Percentiles rank a stretch among this genome's conserved stretches.
phyloP scores from a whole-genome alignment of 1,140 invertebrate species.

The Aethina tumida region DNA sequence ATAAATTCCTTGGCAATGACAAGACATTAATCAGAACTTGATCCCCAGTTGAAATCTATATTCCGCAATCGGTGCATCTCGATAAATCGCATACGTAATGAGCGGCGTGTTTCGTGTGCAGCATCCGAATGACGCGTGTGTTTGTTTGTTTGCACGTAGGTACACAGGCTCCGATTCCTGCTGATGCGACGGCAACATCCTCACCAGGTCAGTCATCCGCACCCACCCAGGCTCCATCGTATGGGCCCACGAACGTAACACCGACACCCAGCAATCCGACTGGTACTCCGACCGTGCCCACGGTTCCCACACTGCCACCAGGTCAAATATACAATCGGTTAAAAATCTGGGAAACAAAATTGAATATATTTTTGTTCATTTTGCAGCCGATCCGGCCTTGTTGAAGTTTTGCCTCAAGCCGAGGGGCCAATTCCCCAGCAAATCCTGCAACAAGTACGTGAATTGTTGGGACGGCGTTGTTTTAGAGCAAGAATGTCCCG shows the following conservation, averaged over 20 bases:
- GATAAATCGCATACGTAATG: too few relatives aligned
- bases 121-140: too few relatives aligned
- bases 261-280: too few relatives aligned
- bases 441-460: constrained; percentile 50
- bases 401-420: constrained; percentile 26
- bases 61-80: too few relatives aligned
- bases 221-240: not conserved
- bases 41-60: constrained; percentile 10
- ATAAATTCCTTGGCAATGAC: too few relatives aligned
- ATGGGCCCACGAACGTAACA: too few relatives aligned
- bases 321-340: too few relatives aligned
- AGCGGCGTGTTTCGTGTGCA: too few relatives aligned
- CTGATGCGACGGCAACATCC: constrained; percentile 3
- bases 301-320: constrained; percentile 9
- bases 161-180: constrained; percentile 8
- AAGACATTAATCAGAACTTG: not conserved
- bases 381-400: constrained; percentile 34
- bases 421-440: constrained; percentile 52
- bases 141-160: constrained; percentile 3
- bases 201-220: constrained; percentile 3
- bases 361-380: constrained; percentile 1
- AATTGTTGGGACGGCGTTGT: constrained; percentile 62
- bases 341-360: not conserved
- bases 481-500: constrained; percentile 53
- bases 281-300: constrained; percentile 5